phyloP scores from a whole-genome alignment of 2,888 invertebrate genomes.

The Capitulum mitella region DNA sequence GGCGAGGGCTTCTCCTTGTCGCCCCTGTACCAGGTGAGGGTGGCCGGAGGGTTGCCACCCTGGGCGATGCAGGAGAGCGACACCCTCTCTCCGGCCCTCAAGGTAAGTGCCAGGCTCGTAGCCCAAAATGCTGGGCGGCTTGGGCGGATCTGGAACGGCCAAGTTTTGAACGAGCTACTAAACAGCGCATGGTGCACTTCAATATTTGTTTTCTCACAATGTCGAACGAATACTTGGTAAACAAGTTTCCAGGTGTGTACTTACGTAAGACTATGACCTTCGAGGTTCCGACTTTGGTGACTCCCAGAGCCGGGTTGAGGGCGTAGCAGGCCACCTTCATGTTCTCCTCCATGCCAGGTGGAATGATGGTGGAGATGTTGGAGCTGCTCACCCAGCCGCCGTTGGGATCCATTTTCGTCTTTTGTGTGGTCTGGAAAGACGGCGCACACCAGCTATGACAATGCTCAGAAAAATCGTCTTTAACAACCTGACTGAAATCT shows the following conservation, averaged over 20 bases:
- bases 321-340: conserved; percentile 35
- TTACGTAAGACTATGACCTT: conserved; percentile 33
- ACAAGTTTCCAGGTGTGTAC: no score
- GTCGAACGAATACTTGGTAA: no score
- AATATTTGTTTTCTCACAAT: no score
- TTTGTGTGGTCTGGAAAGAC: conserved; percentile 69
- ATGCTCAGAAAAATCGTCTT: no score
- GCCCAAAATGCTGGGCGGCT: conserved; percentile 26
- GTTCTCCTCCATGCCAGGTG: conserved; percentile 31
- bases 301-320: conserved; percentile 34
- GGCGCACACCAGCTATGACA: conserved; percentile 92
- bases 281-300: conserved; percentile 34
- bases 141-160: background rate
- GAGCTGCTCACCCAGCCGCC: conserved; percentile 33
- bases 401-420: background rate
- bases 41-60: conserved; percentile 79
- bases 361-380: conserved; percentile 31
- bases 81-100: conserved; percentile 32
- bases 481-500: no score
- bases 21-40: conserved; percentile 49
- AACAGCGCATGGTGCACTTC: no score
- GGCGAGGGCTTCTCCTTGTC: conserved; percentile 75
- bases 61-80: conserved; percentile 29
- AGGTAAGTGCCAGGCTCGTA: conserved; percentile 27
- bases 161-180: no score